Evolutionary conservation across 2,888 invertebrate species (phyloP).

Genomic region (Synanthedon myopaeformis): DNA sequence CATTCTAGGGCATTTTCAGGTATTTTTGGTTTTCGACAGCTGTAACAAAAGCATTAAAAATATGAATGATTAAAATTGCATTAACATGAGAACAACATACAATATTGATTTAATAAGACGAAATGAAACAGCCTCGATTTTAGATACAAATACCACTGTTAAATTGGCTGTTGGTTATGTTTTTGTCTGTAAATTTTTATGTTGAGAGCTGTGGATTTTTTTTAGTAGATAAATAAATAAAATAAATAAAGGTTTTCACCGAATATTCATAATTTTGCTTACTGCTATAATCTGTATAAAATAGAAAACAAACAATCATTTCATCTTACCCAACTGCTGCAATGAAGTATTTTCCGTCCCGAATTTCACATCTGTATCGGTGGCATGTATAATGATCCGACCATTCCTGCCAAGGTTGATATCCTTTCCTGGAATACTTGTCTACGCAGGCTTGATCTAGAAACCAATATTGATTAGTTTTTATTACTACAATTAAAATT

Average conservation of each 20-base stretch:
- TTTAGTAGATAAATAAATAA: no score
- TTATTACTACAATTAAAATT: not conserved
- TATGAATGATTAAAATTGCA: no score
- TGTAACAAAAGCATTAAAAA: constrained; percentile 14
- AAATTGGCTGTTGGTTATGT: no score
- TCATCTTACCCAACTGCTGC: constrained; percentile 55
- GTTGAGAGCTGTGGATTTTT: no score
- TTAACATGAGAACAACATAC: no score
- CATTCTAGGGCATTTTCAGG: constrained; percentile 63
- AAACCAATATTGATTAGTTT: constrained; percentile 4
- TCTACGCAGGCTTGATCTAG: constrained; percentile 63
- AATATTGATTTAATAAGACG: no score
- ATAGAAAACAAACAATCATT: not conserved
- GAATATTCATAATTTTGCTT: no score
- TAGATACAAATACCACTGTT: no score
- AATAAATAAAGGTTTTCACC: no score
- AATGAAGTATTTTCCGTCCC: constrained; percentile 62
- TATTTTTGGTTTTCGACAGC: constrained; percentile 62
- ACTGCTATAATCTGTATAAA: no score
- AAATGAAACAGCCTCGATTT: no score
- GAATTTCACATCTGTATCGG: constrained; percentile 56
- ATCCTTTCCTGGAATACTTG: constrained; percentile 64
- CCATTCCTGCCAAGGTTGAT: constrained; percentile 66
- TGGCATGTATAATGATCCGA: constrained; percentile 64
- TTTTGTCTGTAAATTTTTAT: no score